These are phyloP conservation scores for Polyommatus iphigenia DNA, from an alignment of 2,888 invertebrate species.

Conservation along the genomic window DNA sequence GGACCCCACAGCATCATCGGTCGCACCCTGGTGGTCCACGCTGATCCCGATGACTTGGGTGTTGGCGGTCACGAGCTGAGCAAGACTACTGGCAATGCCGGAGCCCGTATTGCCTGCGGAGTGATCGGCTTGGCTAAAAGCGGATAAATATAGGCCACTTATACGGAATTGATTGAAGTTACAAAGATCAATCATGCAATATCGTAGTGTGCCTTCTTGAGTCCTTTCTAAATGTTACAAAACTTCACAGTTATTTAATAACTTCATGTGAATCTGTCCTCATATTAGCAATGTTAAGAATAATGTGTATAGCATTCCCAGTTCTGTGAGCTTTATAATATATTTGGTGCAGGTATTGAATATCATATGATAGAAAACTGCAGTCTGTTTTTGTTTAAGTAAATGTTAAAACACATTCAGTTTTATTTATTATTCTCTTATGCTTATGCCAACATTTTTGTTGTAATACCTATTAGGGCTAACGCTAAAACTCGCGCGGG, in stretches of 20 bases:
- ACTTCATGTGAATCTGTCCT: background rate
- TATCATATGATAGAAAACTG: slow-evolving; percentile 44
- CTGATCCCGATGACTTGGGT: slow-evolving; percentile 96
- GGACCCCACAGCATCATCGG: slow-evolving; percentile 90
- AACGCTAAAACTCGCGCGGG: no score
- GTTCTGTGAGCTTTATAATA: slow-evolving; percentile 42
- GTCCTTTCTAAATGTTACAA: background rate
- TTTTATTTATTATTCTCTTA: background rate
- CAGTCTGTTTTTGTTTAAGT: slow-evolving; percentile 45
- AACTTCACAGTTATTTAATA: background rate
- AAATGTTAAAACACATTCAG: slow-evolving; percentile 39
- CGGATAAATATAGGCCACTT: background rate
- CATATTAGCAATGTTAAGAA: slow-evolving; percentile 22
- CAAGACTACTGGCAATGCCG: slow-evolving; percentile 96
- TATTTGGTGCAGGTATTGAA: slow-evolving; percentile 53
- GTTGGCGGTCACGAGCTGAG: slow-evolving; percentile 95
- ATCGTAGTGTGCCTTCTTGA: slow-evolving; percentile 26
- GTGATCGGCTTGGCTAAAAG: slow-evolving; percentile 86
- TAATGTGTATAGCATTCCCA: slow-evolving; percentile 48
- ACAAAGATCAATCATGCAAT: background rate
- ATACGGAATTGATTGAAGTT: background rate
- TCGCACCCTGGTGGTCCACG: slow-evolving; percentile 93
- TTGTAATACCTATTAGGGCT: no score
- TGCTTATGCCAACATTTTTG: background rate
- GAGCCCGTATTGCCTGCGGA: slow-evolving; percentile 93